These are phyloP conservation scores for Lissocephala sabroskyi DNA, from an alignment of 2,888 invertebrate species.

Conservation along the genomic window DNA sequence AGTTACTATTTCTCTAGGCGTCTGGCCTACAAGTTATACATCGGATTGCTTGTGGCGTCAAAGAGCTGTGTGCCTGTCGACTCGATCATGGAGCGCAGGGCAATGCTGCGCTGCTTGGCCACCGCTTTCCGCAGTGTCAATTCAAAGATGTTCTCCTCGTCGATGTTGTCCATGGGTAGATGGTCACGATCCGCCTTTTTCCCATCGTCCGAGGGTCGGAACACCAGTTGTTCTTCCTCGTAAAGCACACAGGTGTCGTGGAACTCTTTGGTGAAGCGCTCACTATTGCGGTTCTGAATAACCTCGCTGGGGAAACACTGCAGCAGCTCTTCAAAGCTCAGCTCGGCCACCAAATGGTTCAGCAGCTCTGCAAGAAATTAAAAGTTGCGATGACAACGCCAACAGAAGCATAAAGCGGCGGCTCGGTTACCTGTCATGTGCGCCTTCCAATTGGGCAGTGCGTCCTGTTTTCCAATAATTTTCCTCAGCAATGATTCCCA, in stretches of 20 bases:
- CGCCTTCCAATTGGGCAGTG: slow-evolving; percentile 66
- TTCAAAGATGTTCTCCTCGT: slow-evolving; percentile 70
- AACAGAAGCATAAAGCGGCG: neutral
- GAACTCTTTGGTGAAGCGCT: slow-evolving; percentile 58
- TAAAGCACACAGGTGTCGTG: slow-evolving; percentile 53
- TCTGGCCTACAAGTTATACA: slow-evolving; percentile 65
- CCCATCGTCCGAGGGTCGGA: slow-evolving; percentile 30
- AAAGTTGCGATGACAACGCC: neutral
- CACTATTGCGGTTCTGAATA: slow-evolving; percentile 60
- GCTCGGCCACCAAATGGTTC: slow-evolving; percentile 65
- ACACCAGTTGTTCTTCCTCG: slow-evolving; percentile 52
- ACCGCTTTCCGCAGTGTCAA: slow-evolving; percentile 72
- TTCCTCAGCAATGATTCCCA: slow-evolving; percentile 70
- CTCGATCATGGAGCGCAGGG: slow-evolving; percentile 76
- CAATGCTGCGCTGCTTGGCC: slow-evolving; percentile 77
- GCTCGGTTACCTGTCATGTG: slow-evolving; percentile 57
- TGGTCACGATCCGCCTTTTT: slow-evolving; percentile 45
- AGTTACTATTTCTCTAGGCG: slow-evolving; percentile 15
- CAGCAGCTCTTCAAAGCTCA: slow-evolving; percentile 68
- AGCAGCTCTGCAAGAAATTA: slow-evolving; percentile 56
- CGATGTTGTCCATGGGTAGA: slow-evolving; percentile 70
- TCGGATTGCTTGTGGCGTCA: slow-evolving; percentile 71
- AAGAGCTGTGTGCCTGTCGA: slow-evolving; percentile 76
- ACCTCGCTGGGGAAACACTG: slow-evolving; percentile 70
- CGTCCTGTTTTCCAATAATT: slow-evolving; percentile 65